Evolutionary conservation across 2,888 invertebrate species (phyloP), one percentile per base, ranked within the genome.

Genomic region (Synergus laeviventris): DNA sequence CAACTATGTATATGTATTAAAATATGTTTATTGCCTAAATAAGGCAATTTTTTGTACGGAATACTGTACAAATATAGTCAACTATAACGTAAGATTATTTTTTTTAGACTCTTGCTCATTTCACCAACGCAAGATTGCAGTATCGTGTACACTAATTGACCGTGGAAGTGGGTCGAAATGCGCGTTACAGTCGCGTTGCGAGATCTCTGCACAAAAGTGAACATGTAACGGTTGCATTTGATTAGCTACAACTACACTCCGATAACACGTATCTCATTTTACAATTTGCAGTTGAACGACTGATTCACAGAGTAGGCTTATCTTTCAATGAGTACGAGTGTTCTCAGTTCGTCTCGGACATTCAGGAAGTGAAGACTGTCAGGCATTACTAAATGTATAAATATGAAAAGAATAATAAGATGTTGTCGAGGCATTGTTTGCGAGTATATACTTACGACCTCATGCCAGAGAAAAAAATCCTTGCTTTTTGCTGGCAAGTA

Each of bases 241-340:
- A 62, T 62, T 62, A 62, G 62, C 18, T 38, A 38, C 38, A 38
- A 38, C 38, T 62, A 38, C 18, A 45, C n/a, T 7, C 39, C 11
- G 42, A 66, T 66, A 66, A 66, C 16, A 42, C 16, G 45, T 16
- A 49, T 49, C 45, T 45, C 16, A 45, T 45, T 45, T 66, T 45
- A 31, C 24, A 45, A 66, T 45, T 66, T n/a, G 8, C 21, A 31
- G 49, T 31, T 31, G 45, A 70, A 70, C 49, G n/a, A n/a, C 24
- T 49, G 49, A 49, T 2, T 5, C 49, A 49, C 66, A 70, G 31
- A 66, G 24, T 16, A 45, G 8, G 49, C 70, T 70, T 70, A 70
- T 70, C 70, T 70, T 70, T 18, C 49, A 70, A 70, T 70, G 70
- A 70, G n/a, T 70, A 49, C 49, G 18, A 70, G 36, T 49, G 36